phyloP scores from a whole-genome alignment of 2,113 vertebrate genomes.

The Aptenodytes patagonicus region DNA sequence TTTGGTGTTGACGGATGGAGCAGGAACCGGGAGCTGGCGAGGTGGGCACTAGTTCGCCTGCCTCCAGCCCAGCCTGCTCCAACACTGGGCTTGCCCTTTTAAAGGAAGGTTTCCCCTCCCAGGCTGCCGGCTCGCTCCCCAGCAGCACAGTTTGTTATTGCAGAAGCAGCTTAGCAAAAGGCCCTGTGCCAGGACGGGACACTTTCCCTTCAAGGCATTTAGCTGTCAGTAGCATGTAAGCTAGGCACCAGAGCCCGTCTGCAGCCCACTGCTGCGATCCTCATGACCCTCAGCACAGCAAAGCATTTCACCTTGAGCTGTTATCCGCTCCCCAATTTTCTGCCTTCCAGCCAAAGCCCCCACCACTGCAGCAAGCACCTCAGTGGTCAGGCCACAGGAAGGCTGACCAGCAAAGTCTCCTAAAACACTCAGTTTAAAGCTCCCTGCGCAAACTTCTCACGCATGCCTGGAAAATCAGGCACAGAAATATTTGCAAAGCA shows the following conservation, averaged over 20 bases:
- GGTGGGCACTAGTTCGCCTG: background rate
- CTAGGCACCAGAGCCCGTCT: background rate
- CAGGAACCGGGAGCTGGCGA: background rate
- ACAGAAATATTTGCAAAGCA: background rate
- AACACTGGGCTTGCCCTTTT: background rate
- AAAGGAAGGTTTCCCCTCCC: background rate
- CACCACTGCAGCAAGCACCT: background rate
- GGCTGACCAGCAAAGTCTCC: background rate
- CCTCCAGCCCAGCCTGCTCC: background rate
- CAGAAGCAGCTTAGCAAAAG: background rate
- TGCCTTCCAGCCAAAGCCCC: background rate
- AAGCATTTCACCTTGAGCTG: background rate
- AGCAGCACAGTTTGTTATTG: background rate
- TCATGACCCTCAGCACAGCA: background rate
- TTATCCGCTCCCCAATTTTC: background rate
- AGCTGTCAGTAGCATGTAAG: background rate
- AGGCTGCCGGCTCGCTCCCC: fast-evolving
- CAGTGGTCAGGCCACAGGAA: background rate
- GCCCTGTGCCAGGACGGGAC: fast-evolving
- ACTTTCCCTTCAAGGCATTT: background rate
- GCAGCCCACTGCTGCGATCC: fast-evolving
- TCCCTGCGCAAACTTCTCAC: background rate
- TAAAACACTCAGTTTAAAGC: background rate
- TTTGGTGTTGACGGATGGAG: background rate
- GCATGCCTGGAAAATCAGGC: background rate